phyloP scores from a whole-genome alignment of 1,140 invertebrate genomes.

The Campodea augens region DNA sequence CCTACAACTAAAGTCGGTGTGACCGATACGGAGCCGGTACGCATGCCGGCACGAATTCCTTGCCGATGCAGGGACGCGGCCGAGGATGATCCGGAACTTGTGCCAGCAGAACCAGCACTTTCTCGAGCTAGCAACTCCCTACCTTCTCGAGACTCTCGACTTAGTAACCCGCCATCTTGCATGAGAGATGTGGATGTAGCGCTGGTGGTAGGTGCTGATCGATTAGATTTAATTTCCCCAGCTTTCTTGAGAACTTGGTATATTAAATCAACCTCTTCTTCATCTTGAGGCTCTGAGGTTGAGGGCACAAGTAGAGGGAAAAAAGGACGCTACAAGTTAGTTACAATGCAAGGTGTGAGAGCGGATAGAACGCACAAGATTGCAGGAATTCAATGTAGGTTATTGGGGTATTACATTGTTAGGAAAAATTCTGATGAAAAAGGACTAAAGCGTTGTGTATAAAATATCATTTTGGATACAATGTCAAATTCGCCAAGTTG shows the following conservation, averaged over 20 bases:
- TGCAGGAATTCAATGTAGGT: too few relatives aligned
- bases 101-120: constrained; percentile 18
- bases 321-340: not conserved
- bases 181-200: too few relatives aligned
- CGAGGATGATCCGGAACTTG: constrained; percentile 13
- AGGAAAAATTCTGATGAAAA: too few relatives aligned
- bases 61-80: constrained; percentile 17
- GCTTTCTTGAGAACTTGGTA: constrained; percentile 86
- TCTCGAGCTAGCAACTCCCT: constrained; percentile 24
- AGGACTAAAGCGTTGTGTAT: too few relatives aligned
- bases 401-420: too few relatives aligned
- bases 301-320: constrained; percentile 3
- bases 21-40: not conserved
- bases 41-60: not conserved
- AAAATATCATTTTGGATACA: too few relatives aligned
- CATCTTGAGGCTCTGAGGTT: constrained; percentile 18
- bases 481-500: too few relatives aligned
- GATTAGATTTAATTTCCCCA: constrained; percentile 45
- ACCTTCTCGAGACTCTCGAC: too few relatives aligned
- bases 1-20: constrained; percentile 22
- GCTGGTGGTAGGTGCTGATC: constrained; percentile 10
- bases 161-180: too few relatives aligned
- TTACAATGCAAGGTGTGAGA: too few relatives aligned
- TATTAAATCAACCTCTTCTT: constrained; percentile 60
- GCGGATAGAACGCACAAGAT: too few relatives aligned